Percentiles rank a stretch among this genome's conserved stretches.
Conservation (phyloP, 2,888 invertebrate species). For the Stenodera caucasica region DNA sequence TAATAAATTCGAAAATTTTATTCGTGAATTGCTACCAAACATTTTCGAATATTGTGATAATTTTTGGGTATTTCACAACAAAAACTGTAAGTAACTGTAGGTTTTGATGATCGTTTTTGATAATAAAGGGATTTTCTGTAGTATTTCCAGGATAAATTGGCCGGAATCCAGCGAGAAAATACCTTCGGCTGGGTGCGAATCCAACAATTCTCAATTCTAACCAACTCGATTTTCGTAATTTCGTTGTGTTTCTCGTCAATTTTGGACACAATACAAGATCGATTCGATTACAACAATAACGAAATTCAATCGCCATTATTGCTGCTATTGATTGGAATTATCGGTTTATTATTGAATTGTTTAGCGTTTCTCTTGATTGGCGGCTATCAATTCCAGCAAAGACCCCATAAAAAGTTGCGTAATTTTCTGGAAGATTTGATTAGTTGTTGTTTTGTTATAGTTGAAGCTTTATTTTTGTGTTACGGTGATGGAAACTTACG, state of each 20-base stretch:
- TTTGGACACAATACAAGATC: neutral
- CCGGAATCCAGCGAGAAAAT: neutral
- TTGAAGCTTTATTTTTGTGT: neutral
- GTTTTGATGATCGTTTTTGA: neutral
- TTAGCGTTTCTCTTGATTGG: neutral
- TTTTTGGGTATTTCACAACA: neutral
- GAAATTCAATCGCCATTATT: neutral
- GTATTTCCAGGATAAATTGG: neutral
- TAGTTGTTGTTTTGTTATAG: neutral
- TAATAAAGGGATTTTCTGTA: neutral
- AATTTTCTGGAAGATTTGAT: neutral
- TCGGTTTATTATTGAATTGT: neutral
- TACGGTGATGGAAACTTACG: neutral
- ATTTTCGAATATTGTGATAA: neutral
- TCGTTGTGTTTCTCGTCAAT: neutral
- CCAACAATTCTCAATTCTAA: neutral
- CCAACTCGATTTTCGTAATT: neutral
- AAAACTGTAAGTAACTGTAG: neutral
- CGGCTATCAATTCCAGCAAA: neutral
- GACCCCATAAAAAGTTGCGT: neutral
- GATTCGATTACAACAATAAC: neutral
- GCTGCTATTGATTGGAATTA: neutral
- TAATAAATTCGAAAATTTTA: neutral
- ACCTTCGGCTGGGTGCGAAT: neutral
- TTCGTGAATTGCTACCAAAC: conserved; percentile 1